Percentiles rank a stretch among this genome's conserved stretches.
These are phyloP conservation scores for Scaptomyza flava DNA, from an alignment of 2,888 invertebrate species.

Conservation along the genomic window DNA sequence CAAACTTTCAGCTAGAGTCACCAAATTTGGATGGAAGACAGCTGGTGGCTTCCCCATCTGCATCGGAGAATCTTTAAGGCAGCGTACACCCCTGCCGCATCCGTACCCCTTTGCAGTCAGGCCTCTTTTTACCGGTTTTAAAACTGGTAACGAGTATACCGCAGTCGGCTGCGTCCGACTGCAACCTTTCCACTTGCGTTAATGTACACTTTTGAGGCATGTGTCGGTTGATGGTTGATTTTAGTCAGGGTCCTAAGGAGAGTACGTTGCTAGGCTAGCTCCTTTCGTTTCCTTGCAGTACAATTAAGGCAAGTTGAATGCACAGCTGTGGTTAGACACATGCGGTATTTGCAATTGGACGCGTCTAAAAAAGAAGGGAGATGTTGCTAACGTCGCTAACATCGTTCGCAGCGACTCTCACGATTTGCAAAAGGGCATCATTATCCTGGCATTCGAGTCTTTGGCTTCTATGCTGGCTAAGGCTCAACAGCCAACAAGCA, in stretches of 20 bases:
- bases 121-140: too few relatives aligned
- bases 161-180: too few relatives aligned
- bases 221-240: not conserved
- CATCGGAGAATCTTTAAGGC: too few relatives aligned
- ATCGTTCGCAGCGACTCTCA: conserved; percentile 41
- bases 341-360: conserved; percentile 26
- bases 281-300: conserved; percentile 1
- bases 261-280: not conserved
- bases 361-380: conserved; percentile 9
- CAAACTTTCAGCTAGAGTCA: too few relatives aligned
- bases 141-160: too few relatives aligned
- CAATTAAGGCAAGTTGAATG: conserved; percentile 30
- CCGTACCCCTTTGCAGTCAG: too few relatives aligned
- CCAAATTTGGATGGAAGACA: too few relatives aligned
- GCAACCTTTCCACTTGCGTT: too few relatives aligned
- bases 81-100: too few relatives aligned
- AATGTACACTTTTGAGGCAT: conserved; percentile 6
- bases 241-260: not conserved
- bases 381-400: conserved; percentile 2
- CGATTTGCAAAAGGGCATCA: conserved; percentile 49
- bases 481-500: conserved; percentile 22
- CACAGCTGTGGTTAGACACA: conserved; percentile 21
- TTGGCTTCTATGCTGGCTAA: conserved; percentile 21
- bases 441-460: conserved; percentile 60
- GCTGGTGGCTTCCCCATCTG: too few relatives aligned